phyloP scores from a whole-genome alignment of 2,113 vertebrate species.

The Emydura subglobosa region DNA sequence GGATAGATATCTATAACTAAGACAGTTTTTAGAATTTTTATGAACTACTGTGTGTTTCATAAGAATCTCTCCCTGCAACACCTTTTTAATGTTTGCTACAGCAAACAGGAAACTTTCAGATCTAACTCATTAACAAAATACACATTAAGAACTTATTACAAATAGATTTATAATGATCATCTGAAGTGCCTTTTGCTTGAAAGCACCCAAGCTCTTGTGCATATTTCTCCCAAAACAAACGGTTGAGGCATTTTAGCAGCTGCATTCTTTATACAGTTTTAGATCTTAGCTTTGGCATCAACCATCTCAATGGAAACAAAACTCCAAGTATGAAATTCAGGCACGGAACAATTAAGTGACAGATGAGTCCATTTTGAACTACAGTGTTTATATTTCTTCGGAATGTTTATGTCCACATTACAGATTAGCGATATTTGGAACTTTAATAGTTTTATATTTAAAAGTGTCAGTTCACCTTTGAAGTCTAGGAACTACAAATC shows the following conservation, averaged over 20 bases:
- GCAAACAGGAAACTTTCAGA: not conserved
- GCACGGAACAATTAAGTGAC: not conserved
- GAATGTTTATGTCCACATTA: not conserved
- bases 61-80: not conserved
- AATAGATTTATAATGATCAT: not conserved
- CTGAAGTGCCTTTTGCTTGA: not conserved
- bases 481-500: not conserved
- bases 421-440: not conserved
- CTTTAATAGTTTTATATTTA: not conserved
- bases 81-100: not conserved
- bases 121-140: not conserved
- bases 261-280: not conserved
- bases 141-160: not conserved
- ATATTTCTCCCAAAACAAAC: not conserved
- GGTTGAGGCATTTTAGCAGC: not conserved
- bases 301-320: not conserved
- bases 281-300: not conserved
- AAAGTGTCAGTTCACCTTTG: not conserved
- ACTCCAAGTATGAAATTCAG: not conserved
- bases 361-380: not conserved
- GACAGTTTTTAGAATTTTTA: not conserved
- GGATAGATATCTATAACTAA: not conserved
- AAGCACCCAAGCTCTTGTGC: not conserved
- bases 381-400: not conserved
- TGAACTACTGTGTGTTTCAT: not conserved